Conservation (phyloP, 2,797 vertebrate genomes). For the Nannoperca australis region DNA sequence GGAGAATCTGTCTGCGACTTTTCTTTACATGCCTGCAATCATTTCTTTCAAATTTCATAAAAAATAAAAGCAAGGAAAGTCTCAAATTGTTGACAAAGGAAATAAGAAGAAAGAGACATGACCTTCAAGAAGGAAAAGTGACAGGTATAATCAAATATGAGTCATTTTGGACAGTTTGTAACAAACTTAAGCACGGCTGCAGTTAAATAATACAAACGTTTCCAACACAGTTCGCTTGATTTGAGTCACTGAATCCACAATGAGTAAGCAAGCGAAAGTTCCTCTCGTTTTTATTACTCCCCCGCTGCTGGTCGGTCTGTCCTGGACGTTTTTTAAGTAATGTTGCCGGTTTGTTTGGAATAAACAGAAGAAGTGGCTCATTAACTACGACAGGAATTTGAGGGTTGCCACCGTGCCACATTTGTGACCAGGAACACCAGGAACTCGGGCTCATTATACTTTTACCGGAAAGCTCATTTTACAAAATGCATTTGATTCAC, state of each 20-base stretch:
- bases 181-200: not conserved
- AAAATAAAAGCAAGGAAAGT: not conserved
- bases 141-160: not conserved
- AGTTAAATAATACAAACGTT: not conserved
- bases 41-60: conserved; percentile 2
- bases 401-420: conserved; percentile 32
- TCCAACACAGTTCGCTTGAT: not conserved
- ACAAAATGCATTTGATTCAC: conserved; percentile 26
- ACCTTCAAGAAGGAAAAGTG: not conserved
- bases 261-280: conserved; percentile 1
- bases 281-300: not conserved
- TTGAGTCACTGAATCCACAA: not conserved
- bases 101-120: conserved; percentile 1
- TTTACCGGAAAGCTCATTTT: conserved; percentile 52
- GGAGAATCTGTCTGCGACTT: conserved; percentile 1
- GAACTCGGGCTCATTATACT: conserved; percentile 45
- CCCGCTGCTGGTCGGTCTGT: not conserved
- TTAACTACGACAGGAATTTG: conserved; percentile 38
- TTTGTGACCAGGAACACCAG: conserved; percentile 48
- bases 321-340: not conserved
- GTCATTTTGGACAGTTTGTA: not conserved
- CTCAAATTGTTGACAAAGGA: not conserved
- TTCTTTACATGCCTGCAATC: conserved; percentile 5
- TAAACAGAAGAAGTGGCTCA: conserved; percentile 31
- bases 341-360: conserved; percentile 35